A percentile compares a stretch with the other conserved stretches of the same genome.
Evolutionary conservation across 2,888 invertebrate genomes (phyloP).

Genomic region (Omphaloscelis lunosa): DNA sequence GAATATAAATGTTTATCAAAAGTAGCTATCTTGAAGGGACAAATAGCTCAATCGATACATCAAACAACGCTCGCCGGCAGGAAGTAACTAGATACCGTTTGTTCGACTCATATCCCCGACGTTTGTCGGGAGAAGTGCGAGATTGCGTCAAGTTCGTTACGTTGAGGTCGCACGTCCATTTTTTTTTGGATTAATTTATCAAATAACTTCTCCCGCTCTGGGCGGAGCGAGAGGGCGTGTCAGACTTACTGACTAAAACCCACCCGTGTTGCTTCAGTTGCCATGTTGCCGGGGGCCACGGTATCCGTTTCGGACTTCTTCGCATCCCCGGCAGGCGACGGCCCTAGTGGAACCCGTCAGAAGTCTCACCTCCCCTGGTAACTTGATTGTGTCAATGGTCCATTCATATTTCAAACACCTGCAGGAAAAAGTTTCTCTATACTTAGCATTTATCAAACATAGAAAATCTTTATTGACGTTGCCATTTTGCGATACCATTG

Average conservation of each 20-base stretch:
- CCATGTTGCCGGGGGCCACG: too few relatives aligned
- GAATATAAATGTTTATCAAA: constrained; percentile 12
- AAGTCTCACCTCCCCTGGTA: neutral
- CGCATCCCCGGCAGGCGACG: too few relatives aligned
- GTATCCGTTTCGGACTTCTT: too few relatives aligned
- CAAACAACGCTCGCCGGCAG: constrained; percentile 22
- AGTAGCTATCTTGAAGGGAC: constrained; percentile 12
- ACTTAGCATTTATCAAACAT: neutral
- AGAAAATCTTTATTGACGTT: neutral
- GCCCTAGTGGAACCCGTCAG: too few relatives aligned
- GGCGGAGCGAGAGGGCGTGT: too few relatives aligned
- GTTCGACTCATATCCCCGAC: constrained; percentile 9
- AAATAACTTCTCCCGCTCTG: too few relatives aligned
- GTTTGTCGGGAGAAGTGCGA: constrained; percentile 17
- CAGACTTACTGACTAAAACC: too few relatives aligned
- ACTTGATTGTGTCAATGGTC: constrained; percentile 9
- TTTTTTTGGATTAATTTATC: too few relatives aligned
- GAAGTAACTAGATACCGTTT: constrained; percentile 39
- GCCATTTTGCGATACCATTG: neutral
- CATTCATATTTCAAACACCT: constrained; percentile 26
- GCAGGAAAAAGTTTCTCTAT: neutral
- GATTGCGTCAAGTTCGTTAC: constrained; percentile 36
- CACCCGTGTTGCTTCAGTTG: too few relatives aligned
- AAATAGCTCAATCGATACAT: constrained; percentile 43
- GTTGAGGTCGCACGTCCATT: constrained; percentile 36